Conservation (phyloP, 2,888 invertebrate species). For the Pediacus dermestoides region DNA sequence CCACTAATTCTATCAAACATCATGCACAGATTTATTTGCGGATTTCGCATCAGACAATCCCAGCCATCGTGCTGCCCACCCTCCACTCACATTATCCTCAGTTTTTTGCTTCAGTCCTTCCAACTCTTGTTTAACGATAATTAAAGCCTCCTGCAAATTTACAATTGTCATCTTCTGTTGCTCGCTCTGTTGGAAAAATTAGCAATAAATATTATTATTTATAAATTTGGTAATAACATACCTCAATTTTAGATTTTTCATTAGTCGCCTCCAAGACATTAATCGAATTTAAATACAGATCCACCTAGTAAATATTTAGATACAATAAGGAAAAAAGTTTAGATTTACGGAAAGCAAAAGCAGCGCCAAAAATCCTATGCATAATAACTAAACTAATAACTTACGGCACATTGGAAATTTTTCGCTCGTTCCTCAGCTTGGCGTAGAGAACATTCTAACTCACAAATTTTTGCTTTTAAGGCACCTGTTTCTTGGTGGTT, state of each 20-base stretch:
- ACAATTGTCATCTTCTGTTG: slow-evolving; percentile 43
- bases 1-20: slow-evolving; percentile 33
- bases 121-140: slow-evolving; percentile 42
- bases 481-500: slow-evolving; percentile 34
- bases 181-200: slow-evolving; percentile 35
- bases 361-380: slow-evolving; percentile 11
- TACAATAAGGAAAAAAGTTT: slow-evolving; percentile 13
- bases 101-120: slow-evolving; percentile 40
- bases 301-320: slow-evolving; percentile 35
- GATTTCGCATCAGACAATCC: slow-evolving; percentile 29
- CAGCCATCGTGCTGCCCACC: slow-evolving; percentile 45
- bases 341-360: slow-evolving; percentile 10
- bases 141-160: slow-evolving; percentile 44
- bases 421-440: slow-evolving; percentile 37
- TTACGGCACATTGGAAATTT: slow-evolving; percentile 45
- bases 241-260: slow-evolving; percentile 42
- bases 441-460: slow-evolving; percentile 36
- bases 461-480: slow-evolving; percentile 38
- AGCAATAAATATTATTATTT: background rate
- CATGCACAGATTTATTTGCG: slow-evolving; percentile 43
- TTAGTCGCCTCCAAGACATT: slow-evolving; percentile 41
- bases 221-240: slow-evolving; percentile 24
- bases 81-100: slow-evolving; percentile 44
- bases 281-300: slow-evolving; percentile 43
- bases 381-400: slow-evolving; percentile 20